Base-by-base conservation (phyloP, 92 coral and sea anemone species). In the Phenganax marumi region DNA sequence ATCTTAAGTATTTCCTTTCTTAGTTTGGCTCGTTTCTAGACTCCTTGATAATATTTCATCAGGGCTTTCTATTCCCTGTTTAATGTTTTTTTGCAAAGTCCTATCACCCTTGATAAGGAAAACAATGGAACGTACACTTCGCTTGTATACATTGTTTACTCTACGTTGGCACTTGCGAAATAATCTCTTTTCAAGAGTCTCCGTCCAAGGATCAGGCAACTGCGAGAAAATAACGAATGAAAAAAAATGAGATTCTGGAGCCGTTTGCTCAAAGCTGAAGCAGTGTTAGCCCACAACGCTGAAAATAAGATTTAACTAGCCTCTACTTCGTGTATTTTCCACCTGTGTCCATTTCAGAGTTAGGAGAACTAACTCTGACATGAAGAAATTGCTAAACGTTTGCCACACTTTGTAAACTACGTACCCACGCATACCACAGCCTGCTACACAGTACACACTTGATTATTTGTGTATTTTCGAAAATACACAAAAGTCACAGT, bases 121-220 rank as follows among this genome's bases (percentile, higher is more conserved):
- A 43, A 90, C 87, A 21, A 90, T 53, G 13, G 97, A 88, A 18
- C 97, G 92, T 77, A 92, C 80, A 82, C 84, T 90, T 56, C 91
- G 78, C 73, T 85, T 88, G 83, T 92, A 92, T 60, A 39, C 75
- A 68, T 92, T 84, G 76, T 78, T 83, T 10, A 92, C 81, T 60
- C 85, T 87, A 65, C 93, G 82, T 83, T 84, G 87, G 70, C 75
- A 86, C 21, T 80, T 75, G 51, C 79, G 82, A 73, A 91, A 91
- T 46, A 90, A 85, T 23, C 88, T 84, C 81, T 85, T 86, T 63
- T 92, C 97, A 57, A 92, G 88, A 13, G 84, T 86, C 65, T 92
- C 90, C 3, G 93, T 89, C 68, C 89, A 83, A 57, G 66, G 52
- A 50, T 84, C 82, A 46, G 85, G 49, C 24, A 65, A 26, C 88